Evolutionary conservation across 2,797 vertebrate genomes (phyloP).

Genomic region (Alosa sapidissima): DNA sequence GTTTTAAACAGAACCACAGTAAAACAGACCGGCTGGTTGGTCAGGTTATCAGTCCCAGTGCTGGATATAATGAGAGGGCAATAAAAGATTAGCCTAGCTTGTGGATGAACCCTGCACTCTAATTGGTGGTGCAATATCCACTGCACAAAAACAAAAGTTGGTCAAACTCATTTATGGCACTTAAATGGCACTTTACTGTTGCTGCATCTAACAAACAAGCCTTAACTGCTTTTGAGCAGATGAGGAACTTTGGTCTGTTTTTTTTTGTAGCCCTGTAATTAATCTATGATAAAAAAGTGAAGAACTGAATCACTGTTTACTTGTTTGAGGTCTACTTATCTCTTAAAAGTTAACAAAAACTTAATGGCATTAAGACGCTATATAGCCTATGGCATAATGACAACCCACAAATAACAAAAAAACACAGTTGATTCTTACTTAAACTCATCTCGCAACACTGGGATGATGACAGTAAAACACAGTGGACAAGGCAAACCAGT

Average conservation of each 20-base stretch:
- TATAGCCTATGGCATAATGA: background rate
- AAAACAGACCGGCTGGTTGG: background rate
- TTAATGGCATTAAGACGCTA: background rate
- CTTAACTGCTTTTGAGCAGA: background rate
- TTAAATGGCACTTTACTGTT: background rate
- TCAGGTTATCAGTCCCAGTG: conserved; percentile 57
- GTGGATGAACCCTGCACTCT: conserved; percentile 55
- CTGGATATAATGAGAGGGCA: conserved; percentile 54
- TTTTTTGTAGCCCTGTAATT: background rate
- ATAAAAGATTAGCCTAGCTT: conserved; percentile 62
- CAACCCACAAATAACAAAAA: background rate
- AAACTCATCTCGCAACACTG: background rate
- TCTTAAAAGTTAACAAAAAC: background rate
- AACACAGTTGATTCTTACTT: background rate
- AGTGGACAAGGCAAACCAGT: conserved; percentile 28
- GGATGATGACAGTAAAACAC: conserved; percentile 36
- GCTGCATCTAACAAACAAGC: background rate
- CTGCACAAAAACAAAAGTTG: background rate
- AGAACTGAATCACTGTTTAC: background rate
- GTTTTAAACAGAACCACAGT: conserved; percentile 20
- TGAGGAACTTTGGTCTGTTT: background rate
- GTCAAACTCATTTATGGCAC: background rate
- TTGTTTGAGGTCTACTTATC: background rate
- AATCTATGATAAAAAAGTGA: background rate
- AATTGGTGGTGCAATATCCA: conserved; percentile 21